Base-by-base conservation (phyloP, 2,113 vertebrate genomes). In the Scatophagus argus region DNA sequence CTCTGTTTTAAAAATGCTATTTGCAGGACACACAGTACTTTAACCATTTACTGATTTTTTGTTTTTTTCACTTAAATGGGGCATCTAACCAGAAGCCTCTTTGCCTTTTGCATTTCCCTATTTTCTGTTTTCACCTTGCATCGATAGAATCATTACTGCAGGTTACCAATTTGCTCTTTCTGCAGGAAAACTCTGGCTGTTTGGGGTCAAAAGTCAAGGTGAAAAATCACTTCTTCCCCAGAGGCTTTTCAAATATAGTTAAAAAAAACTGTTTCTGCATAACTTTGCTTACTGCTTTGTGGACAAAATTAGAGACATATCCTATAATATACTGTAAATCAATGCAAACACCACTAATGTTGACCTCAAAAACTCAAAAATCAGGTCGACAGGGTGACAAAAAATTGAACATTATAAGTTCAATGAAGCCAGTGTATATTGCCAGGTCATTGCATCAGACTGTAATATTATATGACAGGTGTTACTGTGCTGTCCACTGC, bases 371-470 rank as follows among this genome's bases (percentile, higher is more conserved):
- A 14, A 17, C 16, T 36, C n/a, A n/a, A n/a, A n/a, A n/a, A n/a
- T n/a, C n/a, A n/a, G n/a, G n/a, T n/a, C n/a, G n/a, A n/a, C n/a
- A n/a, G n/a, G n/a, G 63, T 27, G 25, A 73, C 49, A 31, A 76
- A 31, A 79, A 52, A 52, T 8, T 10, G 8, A 52, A 64, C 19
- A 16, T 59, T 23, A 69, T 66, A 25, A 55, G 16, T 44, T 67
- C 17, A 9, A n/a, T 14, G 61, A 55, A 31, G 17, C 12, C 7
- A 4, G n/a, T 29, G 36, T 13, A 6, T 17, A 29, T 83, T 78
- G 61, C 51, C 21, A 10, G 6, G 39, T 5, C 23, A 13, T 79
- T 89, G 39, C 80, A 64, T 69, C 68, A 80, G 41, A 54, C 8
- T 71, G 54, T 25, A 16, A 49, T 16, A 16, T n/a, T 17, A 19